Conservation (phyloP, 2,888 invertebrate species). For the Latheticus oryzae region DNA sequence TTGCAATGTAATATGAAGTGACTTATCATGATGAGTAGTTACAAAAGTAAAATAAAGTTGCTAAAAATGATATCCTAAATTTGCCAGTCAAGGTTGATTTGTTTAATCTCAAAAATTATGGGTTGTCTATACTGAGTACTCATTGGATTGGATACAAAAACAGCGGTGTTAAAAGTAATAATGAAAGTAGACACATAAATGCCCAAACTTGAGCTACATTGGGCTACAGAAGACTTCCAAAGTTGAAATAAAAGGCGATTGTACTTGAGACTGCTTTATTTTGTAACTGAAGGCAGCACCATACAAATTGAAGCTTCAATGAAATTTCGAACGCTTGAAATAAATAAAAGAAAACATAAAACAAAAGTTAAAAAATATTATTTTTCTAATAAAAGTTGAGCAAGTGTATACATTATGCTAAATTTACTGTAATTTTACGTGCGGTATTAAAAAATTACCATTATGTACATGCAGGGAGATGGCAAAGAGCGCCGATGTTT, state of each 20-base stretch:
- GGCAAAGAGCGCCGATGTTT: slow-evolving; percentile 41
- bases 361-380: slow-evolving; percentile 53
- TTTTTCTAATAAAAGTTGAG: slow-evolving; percentile 61
- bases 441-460: slow-evolving; percentile 48
- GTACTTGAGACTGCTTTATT: slow-evolving; percentile 48
- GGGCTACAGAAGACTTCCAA: no score
- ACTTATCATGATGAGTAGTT: no score
- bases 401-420: slow-evolving; percentile 65
- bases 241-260: slow-evolving; percentile 6
- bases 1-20: no score
- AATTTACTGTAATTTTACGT: slow-evolving; percentile 49
- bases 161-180: no score
- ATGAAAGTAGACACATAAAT: no score
- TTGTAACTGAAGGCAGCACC: slow-evolving; percentile 61
- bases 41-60: no score
- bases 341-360: slow-evolving; percentile 54
- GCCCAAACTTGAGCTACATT: no score
- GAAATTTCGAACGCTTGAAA: slow-evolving; percentile 43
- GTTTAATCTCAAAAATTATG: no score
- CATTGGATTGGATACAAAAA: no score
- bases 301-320: slow-evolving; percentile 60
- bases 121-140: no score
- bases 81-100: no score
- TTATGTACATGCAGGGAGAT: slow-evolving; percentile 56
- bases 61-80: no score